These are phyloP conservation scores for Thalassoma bifasciatum DNA, from an alignment of 2,113 vertebrate genomes.

Conservation along the genomic window DNA sequence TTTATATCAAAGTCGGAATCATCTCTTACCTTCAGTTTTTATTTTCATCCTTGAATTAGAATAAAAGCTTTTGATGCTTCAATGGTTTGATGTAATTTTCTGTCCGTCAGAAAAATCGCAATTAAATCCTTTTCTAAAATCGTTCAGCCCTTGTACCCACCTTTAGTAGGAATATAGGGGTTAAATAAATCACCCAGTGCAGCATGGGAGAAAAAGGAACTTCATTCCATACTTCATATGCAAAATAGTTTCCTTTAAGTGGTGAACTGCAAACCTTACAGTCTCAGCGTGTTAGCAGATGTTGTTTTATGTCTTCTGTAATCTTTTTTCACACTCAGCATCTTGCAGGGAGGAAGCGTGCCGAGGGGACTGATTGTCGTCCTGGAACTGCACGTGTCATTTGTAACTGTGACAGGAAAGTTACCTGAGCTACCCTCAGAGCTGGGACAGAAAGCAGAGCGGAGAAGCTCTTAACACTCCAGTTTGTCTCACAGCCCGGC, in stretches of 20 bases:
- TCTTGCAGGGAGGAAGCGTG: slow-evolving; percentile 37
- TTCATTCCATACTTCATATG: neutral
- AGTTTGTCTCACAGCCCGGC: slow-evolving; percentile 51
- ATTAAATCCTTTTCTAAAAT: no score
- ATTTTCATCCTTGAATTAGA: no score
- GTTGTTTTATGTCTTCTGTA: slow-evolving; percentile 39
- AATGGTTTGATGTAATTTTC: no score
- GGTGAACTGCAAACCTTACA: slow-evolving; percentile 20
- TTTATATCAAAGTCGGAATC: no score
- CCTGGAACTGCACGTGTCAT: slow-evolving; percentile 59
- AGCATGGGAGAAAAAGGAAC: no score
- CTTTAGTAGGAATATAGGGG: no score
- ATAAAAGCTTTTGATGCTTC: no score
- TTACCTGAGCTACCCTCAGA: slow-evolving; percentile 47
- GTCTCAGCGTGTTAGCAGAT: slow-evolving; percentile 33
- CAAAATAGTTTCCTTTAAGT: neutral
- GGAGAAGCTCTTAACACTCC: slow-evolving; percentile 37
- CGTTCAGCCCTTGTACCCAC: no score
- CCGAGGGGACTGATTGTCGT: slow-evolving; percentile 60
- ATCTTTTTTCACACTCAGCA: slow-evolving; percentile 66
- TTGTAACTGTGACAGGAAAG: slow-evolving; percentile 66
- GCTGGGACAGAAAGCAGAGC: slow-evolving; percentile 35
- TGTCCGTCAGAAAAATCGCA: no score
- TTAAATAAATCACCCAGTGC: neutral
- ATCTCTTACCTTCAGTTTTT: no score